A percentile compares a stretch with the other conserved stretches of the same genome.
These are phyloP conservation scores for Phrynocephalus forsythii DNA, from an alignment of 2,797 vertebrate genomes.

Conservation along the genomic window DNA sequence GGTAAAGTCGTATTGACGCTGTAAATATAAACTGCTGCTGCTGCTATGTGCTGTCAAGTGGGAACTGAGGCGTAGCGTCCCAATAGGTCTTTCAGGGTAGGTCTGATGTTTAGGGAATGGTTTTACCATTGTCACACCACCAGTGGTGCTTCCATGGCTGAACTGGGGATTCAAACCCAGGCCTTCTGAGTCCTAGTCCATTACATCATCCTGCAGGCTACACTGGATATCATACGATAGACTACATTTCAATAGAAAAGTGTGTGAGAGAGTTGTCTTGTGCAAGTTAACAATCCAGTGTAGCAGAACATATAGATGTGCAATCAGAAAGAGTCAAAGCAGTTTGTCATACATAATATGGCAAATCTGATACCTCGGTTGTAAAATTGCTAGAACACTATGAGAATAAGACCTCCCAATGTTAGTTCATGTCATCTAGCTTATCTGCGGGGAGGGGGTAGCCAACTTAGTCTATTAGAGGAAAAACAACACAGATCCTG, in stretches of 20 bases:
- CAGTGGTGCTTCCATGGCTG: no score
- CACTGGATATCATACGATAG: neutral
- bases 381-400: neutral
- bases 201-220: no score
- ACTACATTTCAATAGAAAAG: neutral
- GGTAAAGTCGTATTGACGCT: neutral
- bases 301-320: neutral
- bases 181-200: no score
- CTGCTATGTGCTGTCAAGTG: neutral
- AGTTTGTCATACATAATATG: neutral
- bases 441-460: neutral
- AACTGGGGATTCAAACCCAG: no score
- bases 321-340: neutral
- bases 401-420: neutral
- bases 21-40: neutral
- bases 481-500: no score
- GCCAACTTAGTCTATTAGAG: no score
- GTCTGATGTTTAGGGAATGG: no score
- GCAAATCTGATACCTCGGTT: neutral
- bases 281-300: neutral
- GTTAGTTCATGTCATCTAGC: no score
- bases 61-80: neutral
- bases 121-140: no score
- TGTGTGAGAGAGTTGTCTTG: neutral
- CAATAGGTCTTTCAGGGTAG: no score